Base-by-base conservation (phyloP, 2,113 vertebrate genomes). In the Ameiurus melas region DNA sequence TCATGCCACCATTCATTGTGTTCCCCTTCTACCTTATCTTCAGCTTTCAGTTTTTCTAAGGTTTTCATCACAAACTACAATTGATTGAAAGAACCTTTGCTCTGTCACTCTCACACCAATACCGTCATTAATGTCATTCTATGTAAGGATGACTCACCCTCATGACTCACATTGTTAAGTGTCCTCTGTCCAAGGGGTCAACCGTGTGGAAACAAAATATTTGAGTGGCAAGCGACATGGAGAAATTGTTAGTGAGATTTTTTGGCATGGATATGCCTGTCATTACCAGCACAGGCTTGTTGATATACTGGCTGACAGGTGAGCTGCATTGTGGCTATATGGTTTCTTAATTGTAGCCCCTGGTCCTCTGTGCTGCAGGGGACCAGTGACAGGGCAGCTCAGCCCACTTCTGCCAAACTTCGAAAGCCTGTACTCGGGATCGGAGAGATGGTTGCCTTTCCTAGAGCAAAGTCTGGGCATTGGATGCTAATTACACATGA, bases 241-340 rank as follows among this genome's bases (percentile, higher is more conserved):
- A 87, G 89, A 93, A 94, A 94, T 96, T 95, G 95, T 96, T 96
- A 96, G 93, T 92, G 92, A 95, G 94, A 95, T 95, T 95, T 94
- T 91, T 93, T 92, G 92, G 92, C 27, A 89, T 73, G 83, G 55
- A 90, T 93, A 95, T 93, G 92, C 92, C 94, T 95, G 95, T 95
- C 93, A 91, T 83, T 91, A 91, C 92, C 90, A 70, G 86, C 87
- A 81, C 93, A 90, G 92, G 85, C 90, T 92, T 87, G 86, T 82
- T 84, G 80, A 90, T 89, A 90, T 84, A 10, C 70, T 55, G 84
- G 91, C 93, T 95, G 95, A 96, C 95, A 95, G 94, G 95, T 95
- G 94, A 95, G 93, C 91, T 73, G 90, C 85, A 89, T 90, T 89
- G 90, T 89, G 91, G 90, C 90, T 91, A 91, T 93, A 92, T 90